Conservation (phyloP, 2,113 vertebrate genomes). For the Silurus asotus region DNA sequence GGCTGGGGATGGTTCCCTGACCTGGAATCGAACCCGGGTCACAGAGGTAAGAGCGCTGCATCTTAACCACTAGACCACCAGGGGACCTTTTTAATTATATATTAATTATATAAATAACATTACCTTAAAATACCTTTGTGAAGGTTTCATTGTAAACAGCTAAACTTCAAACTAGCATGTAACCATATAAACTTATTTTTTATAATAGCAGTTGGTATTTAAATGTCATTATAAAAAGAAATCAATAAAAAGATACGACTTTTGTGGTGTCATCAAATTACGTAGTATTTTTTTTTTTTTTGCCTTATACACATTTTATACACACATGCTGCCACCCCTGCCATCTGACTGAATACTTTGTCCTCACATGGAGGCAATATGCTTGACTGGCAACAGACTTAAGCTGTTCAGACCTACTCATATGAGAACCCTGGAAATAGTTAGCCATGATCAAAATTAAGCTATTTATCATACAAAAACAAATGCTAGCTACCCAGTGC, state of each 20-base stretch:
- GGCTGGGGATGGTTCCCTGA: too few species aligned
- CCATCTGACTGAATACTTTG: neutral
- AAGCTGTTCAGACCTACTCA: neutral
- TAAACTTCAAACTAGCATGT: too few species aligned
- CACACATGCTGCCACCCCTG: neutral
- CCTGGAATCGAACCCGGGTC: too few species aligned
- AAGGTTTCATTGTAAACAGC: too few species aligned
- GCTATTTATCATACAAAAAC: neutral
- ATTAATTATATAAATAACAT: too few species aligned
- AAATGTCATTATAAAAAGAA: neutral
- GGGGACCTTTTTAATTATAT: too few species aligned
- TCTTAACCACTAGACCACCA: too few species aligned
- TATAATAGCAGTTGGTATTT: neutral
- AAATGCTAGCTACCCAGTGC: too few species aligned
- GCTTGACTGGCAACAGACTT: neutral
- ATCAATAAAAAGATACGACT: too few species aligned
- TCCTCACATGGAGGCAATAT: neutral
- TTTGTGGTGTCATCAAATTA: too few species aligned
- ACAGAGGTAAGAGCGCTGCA: too few species aligned
- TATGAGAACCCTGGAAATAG: neutral
- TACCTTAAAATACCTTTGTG: too few species aligned
- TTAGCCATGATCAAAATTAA: neutral
- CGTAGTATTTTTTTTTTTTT: neutral
- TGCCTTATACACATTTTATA: neutral
- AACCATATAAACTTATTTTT: neutral